A percentile compares a stretch with the other conserved stretches of the same genome.
These are phyloP conservation scores for Heliconius eleuchia DNA, from an alignment of 1,140 invertebrate species.

Conservation along the genomic window DNA sequence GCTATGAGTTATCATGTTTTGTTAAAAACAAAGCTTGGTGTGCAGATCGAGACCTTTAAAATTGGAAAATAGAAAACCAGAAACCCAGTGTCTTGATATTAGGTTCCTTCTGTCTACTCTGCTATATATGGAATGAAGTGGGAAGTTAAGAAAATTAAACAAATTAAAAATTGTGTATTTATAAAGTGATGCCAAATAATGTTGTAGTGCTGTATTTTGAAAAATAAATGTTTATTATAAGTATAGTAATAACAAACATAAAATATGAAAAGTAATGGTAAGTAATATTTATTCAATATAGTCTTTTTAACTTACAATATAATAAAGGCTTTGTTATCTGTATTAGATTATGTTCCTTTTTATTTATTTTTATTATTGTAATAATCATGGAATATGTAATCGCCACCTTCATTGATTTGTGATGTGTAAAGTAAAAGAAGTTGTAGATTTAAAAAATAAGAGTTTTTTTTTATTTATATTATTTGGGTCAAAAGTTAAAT, in stretches of 20 bases:
- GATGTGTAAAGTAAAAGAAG: no score
- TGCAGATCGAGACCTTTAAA: no score
- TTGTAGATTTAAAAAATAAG: no score
- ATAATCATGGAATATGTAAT: slow-evolving; percentile 22
- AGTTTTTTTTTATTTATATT: slow-evolving; percentile 2
- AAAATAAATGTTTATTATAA: not conserved
- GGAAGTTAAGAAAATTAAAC: no score
- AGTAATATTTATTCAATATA: not conserved
- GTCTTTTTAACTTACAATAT: slow-evolving; percentile 5
- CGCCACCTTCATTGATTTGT: no score
- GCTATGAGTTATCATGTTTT: no score
- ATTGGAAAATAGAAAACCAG: no score
- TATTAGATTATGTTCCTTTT: slow-evolving; percentile 5
- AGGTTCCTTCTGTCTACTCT: no score
- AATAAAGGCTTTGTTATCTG: not conserved
- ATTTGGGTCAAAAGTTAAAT: not conserved
- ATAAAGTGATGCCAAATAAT: not conserved
- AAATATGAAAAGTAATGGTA: not conserved
- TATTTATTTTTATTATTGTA: slow-evolving; percentile 29
- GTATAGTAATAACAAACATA: not conserved
- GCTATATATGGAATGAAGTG: no score
- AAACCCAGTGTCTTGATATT: no score
- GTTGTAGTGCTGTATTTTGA: not conserved
- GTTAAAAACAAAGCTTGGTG: no score
- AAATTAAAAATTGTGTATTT: not conserved